Evolutionary conservation across 2,797 vertebrate species (phyloP).

Genomic region (Lagocephalus sceleratus): DNA sequence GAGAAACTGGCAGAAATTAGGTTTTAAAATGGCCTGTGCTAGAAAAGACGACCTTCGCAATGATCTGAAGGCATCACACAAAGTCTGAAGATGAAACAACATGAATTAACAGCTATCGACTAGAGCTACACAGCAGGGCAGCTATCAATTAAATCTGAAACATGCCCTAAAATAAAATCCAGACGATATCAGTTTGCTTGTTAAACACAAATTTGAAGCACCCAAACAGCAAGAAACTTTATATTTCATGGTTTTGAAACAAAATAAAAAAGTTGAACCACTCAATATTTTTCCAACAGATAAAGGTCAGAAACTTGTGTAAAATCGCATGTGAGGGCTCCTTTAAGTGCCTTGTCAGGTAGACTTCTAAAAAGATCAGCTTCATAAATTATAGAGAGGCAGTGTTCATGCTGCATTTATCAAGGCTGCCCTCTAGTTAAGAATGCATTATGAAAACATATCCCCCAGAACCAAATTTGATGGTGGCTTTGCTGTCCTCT

Average conservation of each 20-base stretch:
- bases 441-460: constrained; percentile 45
- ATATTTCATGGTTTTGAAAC: too few relatives aligned
- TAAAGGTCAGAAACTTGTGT: too few relatives aligned
- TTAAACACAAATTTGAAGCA: too few relatives aligned
- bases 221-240: too few relatives aligned
- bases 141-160: neutral
- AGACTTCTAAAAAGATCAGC: constrained; percentile 16
- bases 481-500: constrained; percentile 29
- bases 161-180: neutral
- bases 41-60: neutral
- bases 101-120: neutral
- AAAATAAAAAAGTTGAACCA: too few relatives aligned
- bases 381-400: constrained; percentile 35
- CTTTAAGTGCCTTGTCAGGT: constrained; percentile 23
- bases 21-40: too few relatives aligned
- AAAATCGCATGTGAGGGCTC: constrained; percentile 11
- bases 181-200: neutral
- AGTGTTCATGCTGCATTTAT: constrained; percentile 37
- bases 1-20: too few relatives aligned
- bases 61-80: neutral
- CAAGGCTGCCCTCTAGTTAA: constrained; percentile 27
- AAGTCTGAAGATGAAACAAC: neutral
- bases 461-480: constrained; percentile 33
- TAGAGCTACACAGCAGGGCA: neutral
- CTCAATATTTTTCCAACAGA: too few relatives aligned